Conservation (phyloP, 2,888 invertebrate species). For the Diarsia brunnea region DNA sequence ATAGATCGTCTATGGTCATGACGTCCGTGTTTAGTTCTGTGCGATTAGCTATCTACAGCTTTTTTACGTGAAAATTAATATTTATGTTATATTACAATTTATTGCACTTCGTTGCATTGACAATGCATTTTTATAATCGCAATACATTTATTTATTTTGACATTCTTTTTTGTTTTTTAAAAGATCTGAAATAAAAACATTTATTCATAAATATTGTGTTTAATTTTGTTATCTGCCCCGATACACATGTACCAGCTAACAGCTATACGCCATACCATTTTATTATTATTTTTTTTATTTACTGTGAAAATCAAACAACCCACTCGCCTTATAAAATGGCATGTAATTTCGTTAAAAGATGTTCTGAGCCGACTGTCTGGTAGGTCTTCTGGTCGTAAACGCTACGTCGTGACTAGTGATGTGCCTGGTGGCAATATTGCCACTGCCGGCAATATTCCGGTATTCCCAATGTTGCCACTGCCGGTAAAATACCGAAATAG, state of each 20-base stretch:
- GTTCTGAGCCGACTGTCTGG: not conserved
- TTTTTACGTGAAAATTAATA: slow-evolving; percentile 62
- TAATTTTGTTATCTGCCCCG: slow-evolving; percentile 1
- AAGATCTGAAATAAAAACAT: slow-evolving; percentile 85
- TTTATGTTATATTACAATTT: slow-evolving; percentile 65
- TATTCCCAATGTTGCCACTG: too few relatives aligned
- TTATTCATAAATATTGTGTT: slow-evolving; percentile 61
- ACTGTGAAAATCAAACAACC: not conserved
- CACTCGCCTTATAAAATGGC: too few relatives aligned
- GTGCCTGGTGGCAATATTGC: too few relatives aligned
- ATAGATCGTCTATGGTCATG: slow-evolving; percentile 60
- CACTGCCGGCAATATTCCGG: too few relatives aligned
- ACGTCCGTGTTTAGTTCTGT: slow-evolving; percentile 71
- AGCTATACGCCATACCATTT: too few relatives aligned
- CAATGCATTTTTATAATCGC: slow-evolving; percentile 81
- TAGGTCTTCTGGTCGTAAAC: not conserved
- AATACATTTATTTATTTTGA: slow-evolving; percentile 67
- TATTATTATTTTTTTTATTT: not conserved
- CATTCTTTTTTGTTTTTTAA: slow-evolving; percentile 75
- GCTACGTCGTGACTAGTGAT: not conserved
- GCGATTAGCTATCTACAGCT: slow-evolving; percentile 68
- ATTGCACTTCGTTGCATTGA: slow-evolving; percentile 78
- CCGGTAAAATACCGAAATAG: too few relatives aligned
- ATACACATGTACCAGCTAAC: not conserved
- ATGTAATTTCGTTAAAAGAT: not conserved